Evolutionary conservation across 2,797 vertebrate species (phyloP), one percentile per base, ranked within the genome.

Genomic region (Oophaga sylvatica): DNA sequence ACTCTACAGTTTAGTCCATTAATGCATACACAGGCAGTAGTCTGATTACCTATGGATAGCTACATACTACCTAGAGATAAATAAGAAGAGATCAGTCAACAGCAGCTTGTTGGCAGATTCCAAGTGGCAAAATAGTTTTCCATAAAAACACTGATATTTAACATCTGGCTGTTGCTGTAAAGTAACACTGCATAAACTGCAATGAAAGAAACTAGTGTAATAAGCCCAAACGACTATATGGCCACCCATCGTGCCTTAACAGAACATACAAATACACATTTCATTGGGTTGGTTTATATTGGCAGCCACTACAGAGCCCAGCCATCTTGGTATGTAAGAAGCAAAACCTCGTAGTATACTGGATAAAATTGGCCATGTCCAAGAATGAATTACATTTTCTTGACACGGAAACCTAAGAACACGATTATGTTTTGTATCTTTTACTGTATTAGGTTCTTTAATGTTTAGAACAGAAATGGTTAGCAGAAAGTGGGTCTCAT

Each of bases 391-490:
- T 75, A 75, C 41, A 75, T 62, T 62, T 63, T 80, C 57, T 29
- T 41, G 59, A 80, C 57, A 41, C 19, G 3, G 59, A 80, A 62
- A 62, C 29, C 10, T 80, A 62, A 80, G 78, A 53, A 80, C 59
- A 56, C 20, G 20, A 80, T 79, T 79, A 29, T 41, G 57, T 62
- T 31, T 35, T 62, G 59, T 35, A 80, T 31, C 78, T 48, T 75
- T 75, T 59, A 80, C 45, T 62, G 59, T 62, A 62, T 80, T 3
- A 13, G 10, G 1, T 80, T 62, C 57, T 62, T 80, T 31, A 59
- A 79, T 31, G 56, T 79, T 79, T 79, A 79, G 26, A 79, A 19
- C n/a, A 79, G 53, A 59, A 59, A 57, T 79, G n/a, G 77, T 59
- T 59, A 60, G 10, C 22, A 63, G 31, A 65, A 48, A 41, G 31